Evolutionary conservation across 2,113 vertebrate genomes (phyloP).

Genomic region (human): DNA sequence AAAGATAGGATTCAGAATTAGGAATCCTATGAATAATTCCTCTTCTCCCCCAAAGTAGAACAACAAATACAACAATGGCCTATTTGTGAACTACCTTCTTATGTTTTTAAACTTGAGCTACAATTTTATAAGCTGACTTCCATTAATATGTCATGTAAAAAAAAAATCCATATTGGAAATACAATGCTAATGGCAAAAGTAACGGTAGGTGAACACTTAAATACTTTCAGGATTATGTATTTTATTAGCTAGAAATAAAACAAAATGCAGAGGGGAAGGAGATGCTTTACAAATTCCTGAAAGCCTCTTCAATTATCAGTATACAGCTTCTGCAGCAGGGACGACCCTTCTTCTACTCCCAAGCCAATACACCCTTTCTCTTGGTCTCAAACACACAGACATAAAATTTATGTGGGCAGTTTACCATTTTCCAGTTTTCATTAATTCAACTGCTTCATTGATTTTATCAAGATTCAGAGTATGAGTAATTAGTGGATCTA

Average conservation of each 20-base stretch:
- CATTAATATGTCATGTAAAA: background rate
- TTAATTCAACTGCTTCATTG: conserved; percentile 91
- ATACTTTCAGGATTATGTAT: background rate
- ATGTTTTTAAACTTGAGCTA: background rate
- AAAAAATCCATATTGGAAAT: background rate
- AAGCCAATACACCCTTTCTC: background rate
- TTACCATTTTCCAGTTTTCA: conserved; percentile 85
- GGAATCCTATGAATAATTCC: background rate
- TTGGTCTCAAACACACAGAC: background rate
- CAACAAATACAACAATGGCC: background rate
- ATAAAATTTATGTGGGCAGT: background rate
- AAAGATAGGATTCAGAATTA: background rate
- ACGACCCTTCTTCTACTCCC: background rate
- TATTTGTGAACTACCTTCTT: background rate
- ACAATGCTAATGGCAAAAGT: background rate
- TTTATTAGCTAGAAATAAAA: background rate
- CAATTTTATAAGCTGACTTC: background rate
- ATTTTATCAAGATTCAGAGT: conserved; percentile 89
- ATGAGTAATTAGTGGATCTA: conserved; percentile 93
- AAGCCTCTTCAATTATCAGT: background rate
- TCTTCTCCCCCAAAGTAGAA: background rate
- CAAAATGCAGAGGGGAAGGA: background rate
- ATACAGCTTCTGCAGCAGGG: background rate
- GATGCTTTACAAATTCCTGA: background rate
- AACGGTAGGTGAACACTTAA: background rate